Conservation (phyloP, 2,113 vertebrate species). For the Anguilla rostrata region DNA sequence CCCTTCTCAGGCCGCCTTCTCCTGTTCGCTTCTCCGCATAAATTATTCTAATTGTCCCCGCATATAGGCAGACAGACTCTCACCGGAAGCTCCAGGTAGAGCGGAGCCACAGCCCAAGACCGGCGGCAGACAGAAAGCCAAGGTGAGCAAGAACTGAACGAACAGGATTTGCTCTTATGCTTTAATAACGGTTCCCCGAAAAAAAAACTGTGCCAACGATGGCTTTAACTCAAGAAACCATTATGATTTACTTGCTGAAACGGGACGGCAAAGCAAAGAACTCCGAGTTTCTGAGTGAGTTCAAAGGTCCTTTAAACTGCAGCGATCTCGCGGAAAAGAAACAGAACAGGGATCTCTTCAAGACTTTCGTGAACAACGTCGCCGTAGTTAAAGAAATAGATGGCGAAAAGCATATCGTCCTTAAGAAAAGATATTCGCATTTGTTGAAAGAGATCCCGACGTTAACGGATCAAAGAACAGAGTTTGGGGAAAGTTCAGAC, state of each 20-base stretch:
- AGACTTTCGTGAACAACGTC: slow-evolving; percentile 77
- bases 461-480: neutral
- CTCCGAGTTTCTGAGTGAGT: slow-evolving; percentile 71
- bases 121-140: neutral
- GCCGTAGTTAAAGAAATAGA: slow-evolving; percentile 78
- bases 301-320: slow-evolving; percentile 69
- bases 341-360: slow-evolving; percentile 75
- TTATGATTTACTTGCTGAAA: slow-evolving; percentile 70
- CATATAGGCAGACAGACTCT: slow-evolving; percentile 31
- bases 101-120: slow-evolving; percentile 41
- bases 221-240: slow-evolving; percentile 70
- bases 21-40: slow-evolving; percentile 33
- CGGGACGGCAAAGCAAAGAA: slow-evolving; percentile 72
- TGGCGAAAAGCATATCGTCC: slow-evolving; percentile 71
- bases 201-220: slow-evolving; percentile 41
- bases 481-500: neutral
- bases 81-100: slow-evolving; percentile 52
- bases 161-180: neutral
- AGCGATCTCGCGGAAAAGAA: slow-evolving; percentile 64
- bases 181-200: neutral
- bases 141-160: neutral
- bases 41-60: slow-evolving; percentile 55
- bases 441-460: slow-evolving; percentile 34
- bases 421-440: slow-evolving; percentile 63
- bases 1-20: neutral